phyloP scores from a whole-genome alignment of 1,140 invertebrate genomes.

The Dreissena rostriformis region DNA sequence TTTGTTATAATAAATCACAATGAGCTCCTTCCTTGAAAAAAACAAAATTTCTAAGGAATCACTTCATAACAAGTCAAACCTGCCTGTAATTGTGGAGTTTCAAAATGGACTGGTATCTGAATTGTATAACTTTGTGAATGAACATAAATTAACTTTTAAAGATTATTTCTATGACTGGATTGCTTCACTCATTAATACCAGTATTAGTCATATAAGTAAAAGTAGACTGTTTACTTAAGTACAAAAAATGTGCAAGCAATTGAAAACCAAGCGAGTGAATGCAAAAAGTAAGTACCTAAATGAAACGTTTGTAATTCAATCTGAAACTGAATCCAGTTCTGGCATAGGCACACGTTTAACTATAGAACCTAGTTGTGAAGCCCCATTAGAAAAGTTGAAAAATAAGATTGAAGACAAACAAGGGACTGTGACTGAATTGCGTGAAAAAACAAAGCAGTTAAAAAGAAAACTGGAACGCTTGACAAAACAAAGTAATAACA shows the following conservation, averaged over 20 bases:
- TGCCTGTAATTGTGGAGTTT: constrained; percentile 6
- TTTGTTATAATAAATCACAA: background rate
- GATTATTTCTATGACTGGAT: constrained; percentile 35
- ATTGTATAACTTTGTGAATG: constrained; percentile 29
- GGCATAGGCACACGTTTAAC: background rate
- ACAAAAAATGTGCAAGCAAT: constrained; percentile 31
- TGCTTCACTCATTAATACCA: constrained; percentile 17
- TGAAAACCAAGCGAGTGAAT: constrained; percentile 22
- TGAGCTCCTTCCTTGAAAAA: constrained; percentile 31
- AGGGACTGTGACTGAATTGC: background rate
- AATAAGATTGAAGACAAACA: constrained; percentile 11
- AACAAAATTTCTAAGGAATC: constrained; percentile 24
- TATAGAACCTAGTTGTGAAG: background rate
- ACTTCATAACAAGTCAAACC: constrained; percentile 18
- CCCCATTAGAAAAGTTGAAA: background rate
- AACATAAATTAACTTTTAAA: constrained; percentile 20
- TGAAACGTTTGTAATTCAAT: constrained; percentile 29
- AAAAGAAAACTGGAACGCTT: background rate
- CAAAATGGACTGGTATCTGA: constrained; percentile 35
- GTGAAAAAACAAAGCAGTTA: constrained; percentile 12
- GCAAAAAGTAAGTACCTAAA: constrained; percentile 16
- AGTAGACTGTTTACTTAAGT: constrained; percentile 19
- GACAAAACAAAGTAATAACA: background rate
- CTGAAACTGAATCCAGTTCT: constrained; percentile 3
- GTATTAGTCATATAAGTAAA: constrained; percentile 26